Percentiles rank a stretch among this genome's conserved stretches.
Evolutionary conservation across 2,797 vertebrate genomes (phyloP).

Genomic region (Sus cebifrons): DNA sequence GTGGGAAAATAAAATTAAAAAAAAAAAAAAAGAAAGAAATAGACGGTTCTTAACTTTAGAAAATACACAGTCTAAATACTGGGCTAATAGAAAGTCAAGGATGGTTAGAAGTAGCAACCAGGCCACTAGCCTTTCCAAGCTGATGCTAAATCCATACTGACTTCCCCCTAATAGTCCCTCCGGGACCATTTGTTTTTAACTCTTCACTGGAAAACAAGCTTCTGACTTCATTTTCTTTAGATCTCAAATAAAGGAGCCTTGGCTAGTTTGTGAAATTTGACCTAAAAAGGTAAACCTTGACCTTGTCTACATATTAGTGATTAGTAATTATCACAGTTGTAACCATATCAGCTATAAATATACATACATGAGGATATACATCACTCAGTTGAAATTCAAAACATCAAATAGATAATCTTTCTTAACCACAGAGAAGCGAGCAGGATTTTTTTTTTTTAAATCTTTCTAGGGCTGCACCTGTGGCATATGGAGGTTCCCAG

Average conservation of each 20-base stretch:
- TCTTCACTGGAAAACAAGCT: slow-evolving; percentile 63
- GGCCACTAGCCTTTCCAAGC: slow-evolving; percentile 8
- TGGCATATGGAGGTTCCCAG: too few species aligned
- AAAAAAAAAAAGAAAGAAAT: too few species aligned
- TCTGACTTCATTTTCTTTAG: slow-evolving; percentile 67
- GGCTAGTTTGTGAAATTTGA: slow-evolving; percentile 48
- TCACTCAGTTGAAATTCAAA: slow-evolving; percentile 57
- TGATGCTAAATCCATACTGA: slow-evolving; percentile 67
- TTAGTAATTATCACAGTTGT: slow-evolving; percentile 32
- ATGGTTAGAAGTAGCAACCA: slow-evolving; percentile 74
- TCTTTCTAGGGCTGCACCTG: too few species aligned
- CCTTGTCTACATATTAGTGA: slow-evolving; percentile 54
- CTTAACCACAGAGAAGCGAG: neutral
- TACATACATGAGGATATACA: neutral
- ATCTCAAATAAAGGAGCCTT: slow-evolving; percentile 49
- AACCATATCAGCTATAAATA: slow-evolving; percentile 47
- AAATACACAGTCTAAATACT: slow-evolving; percentile 58
- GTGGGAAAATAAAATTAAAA: too few species aligned
- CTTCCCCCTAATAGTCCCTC: slow-evolving; percentile 18
- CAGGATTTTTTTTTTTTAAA: too few species aligned
- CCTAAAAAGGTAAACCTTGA: slow-evolving; percentile 53
- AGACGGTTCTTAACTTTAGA: slow-evolving; percentile 56
- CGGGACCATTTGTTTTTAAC: slow-evolving; percentile 60
- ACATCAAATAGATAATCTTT: slow-evolving; percentile 33
- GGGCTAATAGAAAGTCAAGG: slow-evolving; percentile 60